These are phyloP conservation scores for Poicephalus meyeri DNA, from an alignment of 2,113 vertebrate genomes.

Conservation along the genomic window DNA sequence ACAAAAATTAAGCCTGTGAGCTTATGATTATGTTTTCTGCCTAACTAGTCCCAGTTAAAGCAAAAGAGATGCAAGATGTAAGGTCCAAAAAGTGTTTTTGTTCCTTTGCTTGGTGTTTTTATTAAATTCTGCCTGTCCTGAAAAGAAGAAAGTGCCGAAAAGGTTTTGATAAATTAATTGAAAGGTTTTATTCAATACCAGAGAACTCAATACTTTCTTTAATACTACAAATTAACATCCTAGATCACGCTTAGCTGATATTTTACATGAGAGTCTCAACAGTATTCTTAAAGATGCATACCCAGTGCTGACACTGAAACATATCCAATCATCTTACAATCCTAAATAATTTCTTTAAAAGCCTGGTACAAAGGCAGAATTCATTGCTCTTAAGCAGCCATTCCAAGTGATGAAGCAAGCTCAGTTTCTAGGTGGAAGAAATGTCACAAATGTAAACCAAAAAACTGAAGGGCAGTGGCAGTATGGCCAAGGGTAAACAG, in stretches of 20 bases:
- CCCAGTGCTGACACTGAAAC: background rate
- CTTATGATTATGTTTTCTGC: background rate
- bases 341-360: conserved; percentile 1
- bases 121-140: background rate
- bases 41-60: background rate
- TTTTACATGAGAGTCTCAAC: background rate
- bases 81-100: background rate
- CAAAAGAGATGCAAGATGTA: background rate
- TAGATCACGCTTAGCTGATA: background rate
- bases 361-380: background rate
- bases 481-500: background rate
- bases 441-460: background rate
- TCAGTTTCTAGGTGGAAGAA: background rate
- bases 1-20: background rate
- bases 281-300: background rate
- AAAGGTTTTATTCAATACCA: background rate
- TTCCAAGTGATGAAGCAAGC: background rate
- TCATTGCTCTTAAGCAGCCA: background rate
- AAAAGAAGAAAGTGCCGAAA: background rate
- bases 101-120: background rate
- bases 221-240: background rate
- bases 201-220: background rate
- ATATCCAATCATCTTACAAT: background rate
- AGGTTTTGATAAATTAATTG: background rate
- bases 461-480: background rate